Evolutionary conservation across 2,113 vertebrate genomes (phyloP), one percentile per base, ranked within the genome.

Genomic region (Lophotis ruficrista): DNA sequence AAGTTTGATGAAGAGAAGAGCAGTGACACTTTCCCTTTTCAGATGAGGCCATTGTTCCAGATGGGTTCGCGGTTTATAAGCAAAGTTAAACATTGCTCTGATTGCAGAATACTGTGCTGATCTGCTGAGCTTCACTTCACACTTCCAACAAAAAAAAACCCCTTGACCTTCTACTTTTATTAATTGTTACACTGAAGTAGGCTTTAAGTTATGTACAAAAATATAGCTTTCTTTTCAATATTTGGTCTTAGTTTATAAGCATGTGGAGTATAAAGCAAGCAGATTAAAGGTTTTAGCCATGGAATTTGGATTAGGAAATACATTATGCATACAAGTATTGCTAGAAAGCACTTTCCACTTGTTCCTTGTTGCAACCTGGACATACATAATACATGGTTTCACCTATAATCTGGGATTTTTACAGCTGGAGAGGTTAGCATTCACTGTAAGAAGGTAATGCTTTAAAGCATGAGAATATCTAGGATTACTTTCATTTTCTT

Each of bases 21-120:
- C 68, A 78, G 28, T 70, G 77, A 82, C 30, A 33, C 41, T 71
- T 73, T 35, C 16, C 57, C 35, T 48, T 94, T 68, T 94, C 37
- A 64, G 23, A 87, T 95, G 80, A 92, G 43, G 47, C 95, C 76
- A 70, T n/a, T 86, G 23, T 78, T 95, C 69, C 66, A 82, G 76
- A 69, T 76, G 77, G 65, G 13, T 38, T 84, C 5, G 10, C 16
- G 19, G 62, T 89, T 94, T 89, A 16, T 76, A 71, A 82, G 89
- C 14, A 60, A 82, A 82, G 33, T 89, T 89, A 78, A 61, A 73
- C 33, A 41, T 60, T 7, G 5, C 38, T 75, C 30, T 76, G 69
- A 89, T 70, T 89, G 68, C 53, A 90, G 87, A 82, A 87, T 60
- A 48, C 81, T 76, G 50, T 21, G 30, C n/a, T 72, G 33, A 19